A percentile compares a stretch with the other conserved stretches of the same genome.
phyloP scores from a whole-genome alignment of 2,888 invertebrate genomes.

The Heteromurus nitidus region DNA sequence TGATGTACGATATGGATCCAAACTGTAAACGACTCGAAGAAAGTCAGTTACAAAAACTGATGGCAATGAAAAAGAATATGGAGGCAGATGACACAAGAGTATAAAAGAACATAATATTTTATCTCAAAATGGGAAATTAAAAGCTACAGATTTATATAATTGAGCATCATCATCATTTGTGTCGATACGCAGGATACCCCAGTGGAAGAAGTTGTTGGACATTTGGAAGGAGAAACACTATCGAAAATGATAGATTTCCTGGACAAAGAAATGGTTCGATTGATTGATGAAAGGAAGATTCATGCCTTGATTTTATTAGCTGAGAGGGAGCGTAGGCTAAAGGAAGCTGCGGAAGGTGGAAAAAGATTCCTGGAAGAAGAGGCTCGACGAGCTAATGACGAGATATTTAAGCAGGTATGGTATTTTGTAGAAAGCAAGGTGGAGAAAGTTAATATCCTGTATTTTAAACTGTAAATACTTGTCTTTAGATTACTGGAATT shows the following conservation, averaged over 20 bases:
- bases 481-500: constrained; percentile 78
- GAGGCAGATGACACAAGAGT: constrained; percentile 52
- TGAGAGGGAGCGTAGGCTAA: constrained; percentile 84
- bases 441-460: neutral
- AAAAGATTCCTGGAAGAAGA: constrained; percentile 85
- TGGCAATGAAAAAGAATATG: constrained; percentile 54
- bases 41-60: constrained; percentile 55
- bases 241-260: constrained; percentile 85
- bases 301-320: constrained; percentile 87
- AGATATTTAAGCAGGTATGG: constrained; percentile 83
- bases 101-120: neutral
- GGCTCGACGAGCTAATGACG: constrained; percentile 84
- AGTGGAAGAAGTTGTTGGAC: constrained; percentile 81
- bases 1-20: constrained; percentile 71
- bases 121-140: neutral
- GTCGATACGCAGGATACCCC: constrained; percentile 79
- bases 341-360: constrained; percentile 89
- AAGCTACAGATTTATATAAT: neutral
- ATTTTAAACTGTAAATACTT: neutral
- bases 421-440: neutral
- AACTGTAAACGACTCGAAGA: constrained; percentile 62
- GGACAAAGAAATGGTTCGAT: constrained; percentile 83
- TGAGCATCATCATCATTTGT: too few species aligned
- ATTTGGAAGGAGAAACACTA: constrained; percentile 84
- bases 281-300: constrained; percentile 86